These are phyloP conservation scores for Malacosoma neustria DNA, from an alignment of 2,888 invertebrate genomes.

Conservation along the genomic window DNA sequence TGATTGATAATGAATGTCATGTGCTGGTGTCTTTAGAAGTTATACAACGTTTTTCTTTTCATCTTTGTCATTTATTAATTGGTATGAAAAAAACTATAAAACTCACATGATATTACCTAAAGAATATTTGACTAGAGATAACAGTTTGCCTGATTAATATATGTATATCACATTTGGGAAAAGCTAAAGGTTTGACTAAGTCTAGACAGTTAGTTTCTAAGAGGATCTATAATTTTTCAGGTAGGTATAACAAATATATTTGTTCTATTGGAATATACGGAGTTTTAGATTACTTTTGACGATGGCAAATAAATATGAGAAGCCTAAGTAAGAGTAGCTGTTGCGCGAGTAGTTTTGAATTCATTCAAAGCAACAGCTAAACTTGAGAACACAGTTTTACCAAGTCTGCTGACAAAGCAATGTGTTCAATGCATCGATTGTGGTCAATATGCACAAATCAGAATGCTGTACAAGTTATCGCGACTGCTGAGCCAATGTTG, in stretches of 20 bases:
- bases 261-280: conserved; percentile 5
- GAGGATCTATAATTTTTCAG: conserved; percentile 11
- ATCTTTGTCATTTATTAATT: background rate
- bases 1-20: conserved; percentile 61
- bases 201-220: background rate
- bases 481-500: conserved; percentile 45
- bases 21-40: conserved; percentile 51
- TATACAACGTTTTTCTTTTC: conserved; percentile 6
- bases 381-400: conserved; percentile 36
- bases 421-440: conserved; percentile 62
- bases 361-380: conserved; percentile 45
- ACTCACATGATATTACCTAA: conserved; percentile 8
- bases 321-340: conserved; percentile 62
- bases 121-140: conserved; percentile 8
- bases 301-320: conserved; percentile 60
- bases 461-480: conserved; percentile 69
- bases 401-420: conserved; percentile 60
- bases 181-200: background rate
- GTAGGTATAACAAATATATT: conserved; percentile 10
- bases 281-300: conserved; percentile 16
- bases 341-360: conserved; percentile 21
- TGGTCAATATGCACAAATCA: conserved; percentile 54
- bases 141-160: conserved; percentile 1
- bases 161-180: background rate
- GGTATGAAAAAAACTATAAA: background rate